These are phyloP conservation scores for Rallus limicola DNA, from an alignment of 2,113 vertebrate genomes.

Conservation along the genomic window DNA sequence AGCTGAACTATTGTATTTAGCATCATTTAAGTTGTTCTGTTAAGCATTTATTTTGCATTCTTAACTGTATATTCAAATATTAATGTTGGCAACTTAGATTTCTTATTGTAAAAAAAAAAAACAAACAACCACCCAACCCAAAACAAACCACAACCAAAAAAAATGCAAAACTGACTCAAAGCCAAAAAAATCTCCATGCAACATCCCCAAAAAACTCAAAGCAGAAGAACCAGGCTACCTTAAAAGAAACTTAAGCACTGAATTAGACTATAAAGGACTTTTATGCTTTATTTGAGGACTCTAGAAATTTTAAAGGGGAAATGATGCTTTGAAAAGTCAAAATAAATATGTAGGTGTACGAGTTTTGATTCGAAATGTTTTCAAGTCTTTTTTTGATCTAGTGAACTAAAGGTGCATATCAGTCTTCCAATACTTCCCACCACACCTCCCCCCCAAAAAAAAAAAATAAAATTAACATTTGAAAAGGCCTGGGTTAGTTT, in stretches of 20 bases:
- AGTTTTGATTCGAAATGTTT: not conserved
- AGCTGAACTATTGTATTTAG: not conserved
- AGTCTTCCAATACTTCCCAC: fast-evolving
- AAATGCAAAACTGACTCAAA: not conserved
- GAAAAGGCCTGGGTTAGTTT: not conserved
- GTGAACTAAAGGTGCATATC: not conserved
- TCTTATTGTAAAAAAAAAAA: not conserved
- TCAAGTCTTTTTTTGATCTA: not conserved
- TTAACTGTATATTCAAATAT: not conserved
- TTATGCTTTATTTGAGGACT: not conserved
- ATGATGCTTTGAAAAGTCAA: not conserved
- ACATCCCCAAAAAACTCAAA: not conserved
- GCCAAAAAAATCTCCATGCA: not conserved
- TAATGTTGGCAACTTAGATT: not conserved
- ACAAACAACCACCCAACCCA: not conserved
- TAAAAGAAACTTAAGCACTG: not conserved
- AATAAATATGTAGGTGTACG: not conserved
- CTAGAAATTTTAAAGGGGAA: not conserved
- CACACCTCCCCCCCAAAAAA: too few relatives aligned
- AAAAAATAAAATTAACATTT: not conserved
- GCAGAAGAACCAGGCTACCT: not conserved
- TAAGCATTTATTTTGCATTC: not conserved
- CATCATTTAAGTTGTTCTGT: not conserved
- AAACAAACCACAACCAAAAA: not conserved
- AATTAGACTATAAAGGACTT: not conserved